Base-by-base conservation (phyloP, 1,140 invertebrate species). In the Drosophila erecta region DNA sequence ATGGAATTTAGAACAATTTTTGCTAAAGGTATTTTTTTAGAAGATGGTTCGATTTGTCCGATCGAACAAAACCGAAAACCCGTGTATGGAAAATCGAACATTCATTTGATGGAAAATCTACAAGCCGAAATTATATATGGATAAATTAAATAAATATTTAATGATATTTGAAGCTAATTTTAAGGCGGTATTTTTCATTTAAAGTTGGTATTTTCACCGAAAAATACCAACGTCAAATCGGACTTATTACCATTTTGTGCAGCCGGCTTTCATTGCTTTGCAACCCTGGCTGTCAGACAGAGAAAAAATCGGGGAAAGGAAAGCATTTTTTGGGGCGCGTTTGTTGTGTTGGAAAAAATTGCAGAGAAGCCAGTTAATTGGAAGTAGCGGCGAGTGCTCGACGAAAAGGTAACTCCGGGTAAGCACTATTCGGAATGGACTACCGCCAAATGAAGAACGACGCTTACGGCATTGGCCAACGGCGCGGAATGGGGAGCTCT, bases 381-480 rank as follows among this genome's bases (percentile, higher is more conserved):
- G 30, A 30, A 30, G 30, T 8, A 30, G 30, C 30, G 30, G 30
- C 30, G 30, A 30, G 30, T 8, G 30, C 30, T 30, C 30, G 30
- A 30, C 35, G 15, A 15, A 3, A 20, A 30, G 47, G 58, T 56
- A 33, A 38, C n/a, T 37, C 41, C 33, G 49, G 14, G 4, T n/a
- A 40, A 69, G 17, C 12, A 70, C 33, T 6, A 47, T n/a, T 38
- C 41, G 20, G 7, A 6, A 83, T 83, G 79, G 80, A 83, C 40
- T 79, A 27, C 33, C 65, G 67, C 15, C 65, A 49, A 53, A 11
- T 67, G 50, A 69, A 73, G 27, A 79, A 61, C 43, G 77, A 57
- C 47, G 79, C 80, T 54, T 83, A 83, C 40, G 80, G 80, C 47
- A 79, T 75, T 54, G 79, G 80, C 33, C 79, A 83, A 40, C 80